These are phyloP conservation scores for Momotus momota DNA, from an alignment of 2,797 vertebrate species.

Conservation along the genomic window DNA sequence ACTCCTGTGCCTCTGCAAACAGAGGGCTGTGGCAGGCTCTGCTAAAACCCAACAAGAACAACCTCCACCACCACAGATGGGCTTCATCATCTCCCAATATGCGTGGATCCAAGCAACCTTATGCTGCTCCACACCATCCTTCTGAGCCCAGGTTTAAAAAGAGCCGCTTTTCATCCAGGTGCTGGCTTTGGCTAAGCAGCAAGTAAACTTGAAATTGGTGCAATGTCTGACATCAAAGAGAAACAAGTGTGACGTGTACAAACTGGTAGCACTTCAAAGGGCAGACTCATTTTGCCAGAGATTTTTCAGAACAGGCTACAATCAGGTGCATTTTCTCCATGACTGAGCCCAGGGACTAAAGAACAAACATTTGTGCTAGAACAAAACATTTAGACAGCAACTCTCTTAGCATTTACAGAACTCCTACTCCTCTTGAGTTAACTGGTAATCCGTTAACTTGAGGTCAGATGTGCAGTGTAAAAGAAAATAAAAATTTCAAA, in stretches of 20 bases:
- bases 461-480: background rate
- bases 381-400: background rate
- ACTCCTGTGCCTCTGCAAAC: background rate
- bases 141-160: background rate
- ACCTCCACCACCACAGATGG: background rate
- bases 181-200: background rate
- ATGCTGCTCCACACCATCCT: background rate
- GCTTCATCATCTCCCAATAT: background rate
- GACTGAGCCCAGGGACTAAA: background rate
- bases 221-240: background rate
- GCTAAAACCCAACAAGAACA: background rate
- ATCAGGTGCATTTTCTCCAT: background rate
- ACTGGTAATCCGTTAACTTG: background rate
- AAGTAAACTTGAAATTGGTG: background rate
- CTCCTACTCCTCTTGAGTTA: background rate
- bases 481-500: background rate
- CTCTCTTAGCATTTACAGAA: background rate
- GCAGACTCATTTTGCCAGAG: background rate
- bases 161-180: background rate
- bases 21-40: background rate
- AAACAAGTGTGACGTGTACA: background rate
- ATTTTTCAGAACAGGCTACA: background rate
- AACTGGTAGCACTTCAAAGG: background rate
- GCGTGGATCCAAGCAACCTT: background rate
- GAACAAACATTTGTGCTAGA: background rate